Percentiles rank a stretch among this genome's conserved stretches.
These are phyloP conservation scores for Astyanax mexicanus DNA, from an alignment of 2,797 vertebrate genomes.

Conservation along the genomic window DNA sequence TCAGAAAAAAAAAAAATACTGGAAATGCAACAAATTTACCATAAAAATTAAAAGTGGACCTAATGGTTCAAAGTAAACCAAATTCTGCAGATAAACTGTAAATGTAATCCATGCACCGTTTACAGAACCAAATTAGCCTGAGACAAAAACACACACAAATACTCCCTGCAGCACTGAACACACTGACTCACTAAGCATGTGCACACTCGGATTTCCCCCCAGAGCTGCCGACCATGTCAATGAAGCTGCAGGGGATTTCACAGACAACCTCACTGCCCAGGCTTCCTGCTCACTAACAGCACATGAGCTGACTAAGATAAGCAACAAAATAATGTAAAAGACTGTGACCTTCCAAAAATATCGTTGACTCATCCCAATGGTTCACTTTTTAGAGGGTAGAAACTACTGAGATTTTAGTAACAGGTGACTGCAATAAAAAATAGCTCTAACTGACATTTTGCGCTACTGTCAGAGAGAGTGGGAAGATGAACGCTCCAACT, in stretches of 20 bases:
- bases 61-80: too few species aligned
- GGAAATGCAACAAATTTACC: too few species aligned
- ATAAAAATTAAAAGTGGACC: too few species aligned
- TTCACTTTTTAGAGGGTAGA: not conserved
- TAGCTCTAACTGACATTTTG: too few species aligned
- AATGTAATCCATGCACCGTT: not conserved
- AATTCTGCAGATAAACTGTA: too few species aligned
- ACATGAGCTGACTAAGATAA: conserved; percentile 24
- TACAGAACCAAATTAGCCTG: not conserved
- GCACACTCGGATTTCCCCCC: conserved; percentile 54
- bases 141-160: not conserved
- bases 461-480: too few species aligned
- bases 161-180: not conserved
- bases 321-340: not conserved
- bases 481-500: not conserved
- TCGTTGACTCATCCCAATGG: not conserved
- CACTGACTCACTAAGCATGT: conserved; percentile 6
- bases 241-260: conserved; percentile 55
- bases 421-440: too few species aligned
- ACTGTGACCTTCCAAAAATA: not conserved
- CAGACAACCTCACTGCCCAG: conserved; percentile 32
- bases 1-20: too few species aligned
- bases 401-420: not conserved
- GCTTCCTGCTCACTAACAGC: conserved; percentile 39
- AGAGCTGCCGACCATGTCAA: too few species aligned